phyloP scores from a whole-genome alignment of 1,140 invertebrate species.

The Dufourea novaeangliae region DNA sequence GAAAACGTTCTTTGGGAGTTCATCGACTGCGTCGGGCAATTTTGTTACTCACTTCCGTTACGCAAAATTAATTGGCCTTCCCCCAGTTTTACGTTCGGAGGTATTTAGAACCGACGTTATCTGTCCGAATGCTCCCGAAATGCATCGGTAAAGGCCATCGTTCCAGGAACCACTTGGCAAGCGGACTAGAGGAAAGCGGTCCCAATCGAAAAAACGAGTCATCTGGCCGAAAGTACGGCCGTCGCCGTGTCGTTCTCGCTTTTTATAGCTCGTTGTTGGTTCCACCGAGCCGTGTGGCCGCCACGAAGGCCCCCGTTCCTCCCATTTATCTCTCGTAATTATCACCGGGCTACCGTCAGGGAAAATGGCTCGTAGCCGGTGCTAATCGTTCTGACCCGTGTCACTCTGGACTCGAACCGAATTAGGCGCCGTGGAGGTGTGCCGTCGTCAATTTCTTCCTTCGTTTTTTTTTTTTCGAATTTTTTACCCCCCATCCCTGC shows the following conservation, averaged over 20 bases:
- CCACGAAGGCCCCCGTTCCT: not conserved
- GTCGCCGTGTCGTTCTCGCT: not conserved
- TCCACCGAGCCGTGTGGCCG: conserved; percentile 7
- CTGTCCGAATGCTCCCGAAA: not conserved
- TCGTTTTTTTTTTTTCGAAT: not conserved
- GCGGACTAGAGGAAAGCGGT: not conserved
- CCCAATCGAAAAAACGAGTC: conserved; percentile 13
- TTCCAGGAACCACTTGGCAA: conserved; percentile 27
- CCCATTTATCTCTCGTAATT: conserved; percentile 50
- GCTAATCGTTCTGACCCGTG: not conserved
- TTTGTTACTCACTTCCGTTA: too few relatives aligned
- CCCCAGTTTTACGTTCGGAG: not conserved
- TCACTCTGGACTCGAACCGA: not conserved
- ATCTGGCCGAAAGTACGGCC: conserved; percentile 14
- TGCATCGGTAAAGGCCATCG: not conserved
- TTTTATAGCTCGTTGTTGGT: not conserved
- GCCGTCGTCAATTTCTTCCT: not conserved
- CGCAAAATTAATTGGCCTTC: not conserved
- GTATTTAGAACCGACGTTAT: not conserved
- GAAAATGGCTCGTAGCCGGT: conserved; percentile 8
- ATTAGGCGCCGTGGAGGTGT: not conserved
- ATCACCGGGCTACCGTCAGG: conserved; percentile 22
- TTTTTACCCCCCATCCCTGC: not conserved
- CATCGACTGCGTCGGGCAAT: too few relatives aligned
- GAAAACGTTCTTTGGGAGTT: too few relatives aligned